Evolutionary conservation across 2,888 invertebrate species (phyloP), one percentile per base, ranked within the genome.

Genomic region (Habroteleia sp.): DNA sequence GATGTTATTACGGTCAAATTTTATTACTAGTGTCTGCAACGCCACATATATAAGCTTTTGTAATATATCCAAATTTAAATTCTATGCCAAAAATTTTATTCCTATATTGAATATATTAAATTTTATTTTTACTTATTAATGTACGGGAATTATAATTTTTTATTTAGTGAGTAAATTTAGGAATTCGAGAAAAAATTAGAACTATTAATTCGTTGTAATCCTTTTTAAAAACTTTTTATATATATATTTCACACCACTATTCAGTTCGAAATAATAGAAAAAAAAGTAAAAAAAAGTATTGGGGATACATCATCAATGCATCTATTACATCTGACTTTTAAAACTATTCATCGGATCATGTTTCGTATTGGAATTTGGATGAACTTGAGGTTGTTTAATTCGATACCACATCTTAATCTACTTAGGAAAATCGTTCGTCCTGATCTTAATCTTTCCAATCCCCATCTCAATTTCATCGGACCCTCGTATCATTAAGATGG

Each of bases 361-460:
- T 71, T 71, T 71, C 69, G 23, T 37, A 62, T 60, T 71, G 16
- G 44, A 62, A 71, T 62, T 62, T 31, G 46, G 52, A 7, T 29
- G 58, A 69, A 54, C 31, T 23, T 41, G 60, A 69, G 52, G 37
- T 52, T 42, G 37, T 60, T 35, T 71, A 44, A 71, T 62, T 71
- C 69, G 46, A 62, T 39, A 44, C 44, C 31, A 60, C 44, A 54
- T 71, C 46, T 71, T 62, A 71, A 71, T 71, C 69, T 71, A 35
- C 54, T 71, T 71, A 62, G 69, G 69, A 71, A 71, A 71, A 71
- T 52, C 46, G 60, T 17, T 54, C 44, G 37, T 27, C 13, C 25
- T 7, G 62, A 71, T 71, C 54, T 37, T 71, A 60, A 71, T 71
- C 69, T 54, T 31, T 14, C 20, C 37, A 54, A 71, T 69, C 62